phyloP scores from a whole-genome alignment of 2,888 invertebrate species.

The Lasioglossum lativentre region DNA sequence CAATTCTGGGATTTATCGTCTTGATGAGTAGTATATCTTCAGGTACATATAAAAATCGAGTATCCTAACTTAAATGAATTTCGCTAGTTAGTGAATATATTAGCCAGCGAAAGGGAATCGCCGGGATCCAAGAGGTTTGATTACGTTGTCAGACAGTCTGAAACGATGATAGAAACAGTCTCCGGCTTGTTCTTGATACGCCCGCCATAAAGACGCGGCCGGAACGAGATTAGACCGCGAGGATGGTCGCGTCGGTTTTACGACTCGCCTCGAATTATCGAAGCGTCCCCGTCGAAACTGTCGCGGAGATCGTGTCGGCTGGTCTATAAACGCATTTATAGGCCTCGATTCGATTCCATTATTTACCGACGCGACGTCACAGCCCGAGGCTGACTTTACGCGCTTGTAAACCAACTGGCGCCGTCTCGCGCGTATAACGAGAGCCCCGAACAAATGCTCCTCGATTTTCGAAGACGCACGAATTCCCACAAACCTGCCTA shows the following conservation, averaged over 20 bases:
- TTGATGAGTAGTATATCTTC: too few relatives aligned
- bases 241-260: constrained; percentile 35
- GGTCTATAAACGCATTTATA: constrained; percentile 33
- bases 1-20: neutral
- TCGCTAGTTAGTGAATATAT: neutral
- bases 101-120: neutral
- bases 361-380: constrained; percentile 10
- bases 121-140: neutral
- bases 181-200: constrained; percentile 33
- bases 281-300: neutral
- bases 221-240: constrained; percentile 60
- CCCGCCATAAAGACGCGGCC: constrained; percentile 49
- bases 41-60: neutral
- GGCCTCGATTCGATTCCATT: constrained; percentile 25
- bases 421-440: neutral
- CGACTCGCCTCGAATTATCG: constrained; percentile 41
- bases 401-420: neutral
- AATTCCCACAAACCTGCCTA: neutral
- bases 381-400: neutral
- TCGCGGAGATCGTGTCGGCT: neutral
- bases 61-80: neutral
- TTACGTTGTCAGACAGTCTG: neutral
- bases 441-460: too few relatives aligned
- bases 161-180: neutral
- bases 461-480: neutral